Conservation (phyloP, 2,113 vertebrate genomes). For the Trogon surrucura region DNA sequence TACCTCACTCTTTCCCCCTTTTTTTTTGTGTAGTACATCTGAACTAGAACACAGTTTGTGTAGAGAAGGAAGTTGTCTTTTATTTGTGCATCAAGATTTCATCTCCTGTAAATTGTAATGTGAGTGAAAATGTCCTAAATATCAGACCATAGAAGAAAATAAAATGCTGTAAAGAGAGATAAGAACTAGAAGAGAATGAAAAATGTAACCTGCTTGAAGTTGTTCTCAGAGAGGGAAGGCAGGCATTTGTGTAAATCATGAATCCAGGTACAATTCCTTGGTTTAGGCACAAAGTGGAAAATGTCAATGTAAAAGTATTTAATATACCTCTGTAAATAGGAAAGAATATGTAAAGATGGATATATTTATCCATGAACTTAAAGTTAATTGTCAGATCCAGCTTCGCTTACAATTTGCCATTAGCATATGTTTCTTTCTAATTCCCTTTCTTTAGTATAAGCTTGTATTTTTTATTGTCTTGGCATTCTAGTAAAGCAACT, state of each 20-base stretch:
- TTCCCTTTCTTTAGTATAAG: conserved; percentile 29
- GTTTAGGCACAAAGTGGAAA: neutral
- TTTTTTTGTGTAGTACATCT: neutral
- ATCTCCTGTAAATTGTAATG: neutral
- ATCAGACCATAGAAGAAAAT: neutral
- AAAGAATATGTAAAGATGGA: neutral
- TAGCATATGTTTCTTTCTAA: neutral
- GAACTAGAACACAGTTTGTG: neutral
- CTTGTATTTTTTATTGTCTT: conserved; percentile 71
- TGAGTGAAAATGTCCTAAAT: neutral
- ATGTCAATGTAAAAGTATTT: neutral
- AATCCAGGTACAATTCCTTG: neutral
- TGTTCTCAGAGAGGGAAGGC: neutral
- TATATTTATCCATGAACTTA: neutral
- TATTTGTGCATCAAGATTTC: neutral
- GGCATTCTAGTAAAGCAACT: conserved; percentile 59
- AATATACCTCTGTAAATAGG: neutral
- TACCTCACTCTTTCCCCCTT: neutral
- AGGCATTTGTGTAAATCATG: neutral
- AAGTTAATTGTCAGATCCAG: neutral
- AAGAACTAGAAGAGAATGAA: neutral
- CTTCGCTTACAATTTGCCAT: conserved; percentile 17
- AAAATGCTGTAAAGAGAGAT: neutral
- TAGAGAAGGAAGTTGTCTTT: neutral
- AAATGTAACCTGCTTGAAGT: neutral